phyloP scores from a whole-genome alignment of 2,888 invertebrate species.

The Eudasyphora cyanicolor region DNA sequence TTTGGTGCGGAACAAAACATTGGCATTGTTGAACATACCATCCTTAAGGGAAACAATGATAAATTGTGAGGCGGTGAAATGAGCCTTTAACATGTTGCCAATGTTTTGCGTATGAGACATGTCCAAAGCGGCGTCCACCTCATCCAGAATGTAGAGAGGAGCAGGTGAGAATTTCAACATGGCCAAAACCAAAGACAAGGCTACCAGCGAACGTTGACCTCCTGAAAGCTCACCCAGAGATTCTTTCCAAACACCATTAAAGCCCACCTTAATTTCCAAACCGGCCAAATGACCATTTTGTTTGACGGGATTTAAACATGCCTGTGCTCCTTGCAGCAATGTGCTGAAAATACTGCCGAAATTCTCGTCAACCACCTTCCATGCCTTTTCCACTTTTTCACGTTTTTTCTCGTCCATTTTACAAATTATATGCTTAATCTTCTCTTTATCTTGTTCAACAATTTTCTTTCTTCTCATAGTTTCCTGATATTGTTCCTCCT shows the following conservation, averaged over 20 bases:
- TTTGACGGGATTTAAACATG: constrained; percentile 86
- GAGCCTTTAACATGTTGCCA: constrained; percentile 94
- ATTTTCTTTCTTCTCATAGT: constrained; percentile 85
- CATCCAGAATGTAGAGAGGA: constrained; percentile 98
- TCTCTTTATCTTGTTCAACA: constrained; percentile 88
- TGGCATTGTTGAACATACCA: constrained; percentile 99
- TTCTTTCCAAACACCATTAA: constrained; percentile 97
- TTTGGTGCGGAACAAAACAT: constrained; percentile 95
- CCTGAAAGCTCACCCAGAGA: constrained; percentile 97
- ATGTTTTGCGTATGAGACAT: constrained; percentile 99
- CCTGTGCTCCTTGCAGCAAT: constrained; percentile 93
- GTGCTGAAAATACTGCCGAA: constrained; percentile 97
- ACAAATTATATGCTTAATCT: constrained; percentile 88
- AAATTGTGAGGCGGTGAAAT: constrained; percentile 96
- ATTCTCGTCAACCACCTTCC: constrained; percentile 93
- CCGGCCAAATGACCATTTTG: constrained; percentile 84
- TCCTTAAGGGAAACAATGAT: constrained; percentile 99
- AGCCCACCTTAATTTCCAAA: constrained; percentile 94
- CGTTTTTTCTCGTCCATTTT: constrained; percentile 96
- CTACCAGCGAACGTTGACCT: constrained; percentile 97
- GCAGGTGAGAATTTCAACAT: constrained; percentile 98
- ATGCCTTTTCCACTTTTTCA: constrained; percentile 89
- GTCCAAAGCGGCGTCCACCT: constrained; percentile 99
- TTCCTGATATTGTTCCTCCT: constrained; percentile 89
- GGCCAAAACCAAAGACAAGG: constrained; percentile 96